A percentile compares a stretch with the other conserved stretches of the same genome.
Conservation (phyloP, 2,888 invertebrate species). For the Neoaliturus tenellus region DNA sequence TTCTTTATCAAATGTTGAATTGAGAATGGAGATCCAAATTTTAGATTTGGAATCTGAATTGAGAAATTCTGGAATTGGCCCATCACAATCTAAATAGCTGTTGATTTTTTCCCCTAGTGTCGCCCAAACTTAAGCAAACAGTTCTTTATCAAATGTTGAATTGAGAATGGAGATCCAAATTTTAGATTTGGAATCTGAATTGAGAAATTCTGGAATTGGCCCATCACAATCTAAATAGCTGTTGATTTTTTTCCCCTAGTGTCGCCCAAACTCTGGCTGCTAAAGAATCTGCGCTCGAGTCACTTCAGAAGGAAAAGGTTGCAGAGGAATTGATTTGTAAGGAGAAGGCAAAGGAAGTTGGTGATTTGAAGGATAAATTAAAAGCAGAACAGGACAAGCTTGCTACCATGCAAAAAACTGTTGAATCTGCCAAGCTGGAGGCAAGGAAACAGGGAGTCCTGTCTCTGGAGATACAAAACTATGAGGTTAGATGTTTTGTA, state of each 20-base stretch:
- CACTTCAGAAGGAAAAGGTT: slow-evolving; percentile 73
- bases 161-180: no score
- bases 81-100: no score
- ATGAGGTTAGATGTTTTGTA: slow-evolving; percentile 78
- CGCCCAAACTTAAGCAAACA: no score
- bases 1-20: no score
- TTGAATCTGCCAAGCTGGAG: slow-evolving; percentile 82
- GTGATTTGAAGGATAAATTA: slow-evolving; percentile 69
- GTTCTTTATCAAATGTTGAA: no score
- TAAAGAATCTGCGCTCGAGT: slow-evolving; percentile 69
- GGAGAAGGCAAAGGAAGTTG: slow-evolving; percentile 73
- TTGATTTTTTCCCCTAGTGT: no score
- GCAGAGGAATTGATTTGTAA: slow-evolving; percentile 71
- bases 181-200: no score
- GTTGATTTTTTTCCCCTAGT: not conserved
- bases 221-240: no score
- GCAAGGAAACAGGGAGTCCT: slow-evolving; percentile 88
- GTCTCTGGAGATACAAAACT: slow-evolving; percentile 94
- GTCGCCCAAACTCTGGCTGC: not conserved
- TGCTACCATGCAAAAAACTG: slow-evolving; percentile 78
- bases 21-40: no score
- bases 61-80: no score
- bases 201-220: no score
- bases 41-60: no score
- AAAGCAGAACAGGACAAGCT: slow-evolving; percentile 74